phyloP scores from a whole-genome alignment of 2,797 vertebrate species.

The Brachyalestes nurse region DNA sequence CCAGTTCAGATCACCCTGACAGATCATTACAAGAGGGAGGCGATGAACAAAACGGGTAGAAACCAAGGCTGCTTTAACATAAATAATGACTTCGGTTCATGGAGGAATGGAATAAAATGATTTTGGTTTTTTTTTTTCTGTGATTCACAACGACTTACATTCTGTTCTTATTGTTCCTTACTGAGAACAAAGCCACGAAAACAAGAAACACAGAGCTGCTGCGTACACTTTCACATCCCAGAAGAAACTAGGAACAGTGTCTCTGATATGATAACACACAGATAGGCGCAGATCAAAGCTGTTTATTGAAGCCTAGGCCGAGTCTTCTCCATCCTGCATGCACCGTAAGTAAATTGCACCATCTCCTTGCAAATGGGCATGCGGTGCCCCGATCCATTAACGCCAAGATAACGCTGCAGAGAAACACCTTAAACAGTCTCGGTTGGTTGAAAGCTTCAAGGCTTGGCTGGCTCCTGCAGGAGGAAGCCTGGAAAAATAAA shows the following conservation, averaged over 20 bases:
- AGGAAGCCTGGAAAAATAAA: no score
- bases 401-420: not conserved
- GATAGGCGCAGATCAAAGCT: not conserved
- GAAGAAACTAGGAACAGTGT: constrained; percentile 13
- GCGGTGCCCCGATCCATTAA: not conserved
- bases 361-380: not conserved
- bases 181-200: not conserved
- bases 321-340: not conserved
- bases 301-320: not conserved
- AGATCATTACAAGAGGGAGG: not conserved
- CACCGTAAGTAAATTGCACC: not conserved
- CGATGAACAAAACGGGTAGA: no score
- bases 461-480: not conserved
- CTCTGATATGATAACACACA: not conserved
- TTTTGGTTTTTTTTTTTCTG: not conserved
- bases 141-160: not conserved
- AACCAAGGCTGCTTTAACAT: not conserved
- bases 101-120: not conserved
- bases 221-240: not conserved
- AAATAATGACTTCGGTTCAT: not conserved
- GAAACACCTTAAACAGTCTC: not conserved
- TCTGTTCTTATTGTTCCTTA: not conserved
- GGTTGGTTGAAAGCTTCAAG: not conserved
- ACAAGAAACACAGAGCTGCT: not conserved
- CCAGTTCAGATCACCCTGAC: not conserved